Evolutionary conservation across 2,113 vertebrate genomes (phyloP).

Genomic region (Aphelocoma coerulescens): DNA sequence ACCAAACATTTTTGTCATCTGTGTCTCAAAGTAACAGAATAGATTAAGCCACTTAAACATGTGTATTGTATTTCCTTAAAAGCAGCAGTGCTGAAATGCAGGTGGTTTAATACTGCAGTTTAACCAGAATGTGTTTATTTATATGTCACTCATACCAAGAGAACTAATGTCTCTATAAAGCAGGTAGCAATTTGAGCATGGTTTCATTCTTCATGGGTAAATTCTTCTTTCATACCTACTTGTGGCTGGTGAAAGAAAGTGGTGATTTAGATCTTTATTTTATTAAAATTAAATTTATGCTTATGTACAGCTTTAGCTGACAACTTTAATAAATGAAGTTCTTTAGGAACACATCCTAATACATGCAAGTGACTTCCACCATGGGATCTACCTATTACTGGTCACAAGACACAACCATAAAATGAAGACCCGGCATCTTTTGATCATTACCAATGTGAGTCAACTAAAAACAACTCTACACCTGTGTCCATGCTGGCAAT

Average conservation of each 20-base stretch:
- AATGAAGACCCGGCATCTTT: background rate
- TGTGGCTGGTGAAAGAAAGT: background rate
- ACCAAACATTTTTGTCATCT: conserved; percentile 43
- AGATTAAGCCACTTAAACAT: background rate
- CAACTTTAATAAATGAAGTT: background rate
- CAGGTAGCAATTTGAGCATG: background rate
- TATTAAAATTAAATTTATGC: background rate
- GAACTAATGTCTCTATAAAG: background rate
- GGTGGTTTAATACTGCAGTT: background rate
- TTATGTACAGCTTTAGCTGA: background rate
- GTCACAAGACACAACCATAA: background rate
- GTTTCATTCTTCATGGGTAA: background rate
- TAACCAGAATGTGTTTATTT: background rate
- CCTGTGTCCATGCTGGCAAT: background rate
- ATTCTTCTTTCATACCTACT: background rate
- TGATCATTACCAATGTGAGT: background rate
- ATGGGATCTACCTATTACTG: background rate
- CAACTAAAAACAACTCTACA: rapidly evolving
- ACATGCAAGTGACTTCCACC: background rate
- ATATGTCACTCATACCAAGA: background rate
- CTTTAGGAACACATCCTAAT: background rate
- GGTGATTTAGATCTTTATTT: background rate
- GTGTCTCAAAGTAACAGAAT: background rate
- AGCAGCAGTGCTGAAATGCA: background rate
- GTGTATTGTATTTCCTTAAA: background rate